These are phyloP conservation scores for Bufotes viridis DNA, from an alignment of 2,797 vertebrate genomes.

Conservation along the genomic window DNA sequence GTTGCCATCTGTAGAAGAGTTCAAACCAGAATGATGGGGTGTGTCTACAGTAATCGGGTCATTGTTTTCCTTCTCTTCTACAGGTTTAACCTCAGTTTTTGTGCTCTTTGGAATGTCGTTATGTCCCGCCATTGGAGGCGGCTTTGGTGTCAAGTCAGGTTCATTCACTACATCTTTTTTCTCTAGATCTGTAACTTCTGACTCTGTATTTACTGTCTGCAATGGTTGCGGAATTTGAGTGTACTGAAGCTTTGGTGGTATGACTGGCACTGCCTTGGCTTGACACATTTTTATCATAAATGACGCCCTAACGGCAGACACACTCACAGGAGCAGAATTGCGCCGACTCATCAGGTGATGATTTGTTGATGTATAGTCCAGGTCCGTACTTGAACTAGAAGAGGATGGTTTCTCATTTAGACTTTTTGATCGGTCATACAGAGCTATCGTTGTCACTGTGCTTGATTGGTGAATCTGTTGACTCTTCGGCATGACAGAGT, in stretches of 20 bases:
- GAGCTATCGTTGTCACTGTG: constrained; percentile 68
- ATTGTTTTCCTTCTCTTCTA: constrained; percentile 82
- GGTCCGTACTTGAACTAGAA: constrained; percentile 70
- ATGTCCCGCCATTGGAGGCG: constrained; percentile 70
- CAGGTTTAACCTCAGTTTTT: constrained; percentile 75
- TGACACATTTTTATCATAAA: constrained; percentile 98
- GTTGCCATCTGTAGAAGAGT: constrained; percentile 72
- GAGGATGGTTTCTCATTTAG: constrained; percentile 66
- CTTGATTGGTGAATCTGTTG: constrained; percentile 71
- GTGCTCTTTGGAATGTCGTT: constrained; percentile 69
- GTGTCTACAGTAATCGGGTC: constrained; percentile 71
- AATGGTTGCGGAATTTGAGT: constrained; percentile 90
- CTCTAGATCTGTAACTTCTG: constrained; percentile 46
- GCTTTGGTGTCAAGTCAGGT: constrained; percentile 63
- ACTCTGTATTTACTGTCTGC: constrained; percentile 73
- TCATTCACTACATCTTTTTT: constrained; percentile 69
- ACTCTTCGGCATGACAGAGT: constrained; percentile 62
- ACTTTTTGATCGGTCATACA: constrained; percentile 66
- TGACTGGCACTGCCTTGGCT: constrained; percentile 92
- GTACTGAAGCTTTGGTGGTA: constrained; percentile 94
- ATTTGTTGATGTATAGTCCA: constrained; percentile 70
- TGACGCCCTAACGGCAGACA: constrained; percentile 91
- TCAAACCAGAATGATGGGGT: constrained; percentile 69
- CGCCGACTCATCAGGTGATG: constrained; percentile 82
- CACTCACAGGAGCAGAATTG: constrained; percentile 94